Conservation (phyloP, 2,888 invertebrate species). For the Frankliniella intonsa region DNA sequence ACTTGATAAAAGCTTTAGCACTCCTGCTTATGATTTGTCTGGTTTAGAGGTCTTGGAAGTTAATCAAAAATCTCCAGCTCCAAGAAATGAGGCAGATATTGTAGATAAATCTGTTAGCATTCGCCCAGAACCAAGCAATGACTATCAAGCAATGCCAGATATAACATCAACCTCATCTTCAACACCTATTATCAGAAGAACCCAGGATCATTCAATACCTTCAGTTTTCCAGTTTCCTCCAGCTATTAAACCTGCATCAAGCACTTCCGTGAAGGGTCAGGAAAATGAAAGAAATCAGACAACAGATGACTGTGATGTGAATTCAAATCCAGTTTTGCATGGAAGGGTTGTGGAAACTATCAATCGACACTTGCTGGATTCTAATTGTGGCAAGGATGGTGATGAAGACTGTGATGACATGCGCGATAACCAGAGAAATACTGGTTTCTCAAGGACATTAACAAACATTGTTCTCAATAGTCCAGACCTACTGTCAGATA, state of each 20-base stretch:
- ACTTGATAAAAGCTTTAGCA: constrained; percentile 74
- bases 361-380: constrained; percentile 37
- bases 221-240: background rate
- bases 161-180: background rate
- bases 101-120: background rate
- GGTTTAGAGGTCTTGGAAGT: background rate
- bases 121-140: background rate
- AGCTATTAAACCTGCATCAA: background rate
- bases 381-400: constrained; percentile 34
- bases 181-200: background rate
- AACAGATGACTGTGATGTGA: constrained; percentile 27
- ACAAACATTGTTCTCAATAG: constrained; percentile 6
- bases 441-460: background rate
- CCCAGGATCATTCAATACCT: background rate
- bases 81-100: background rate
- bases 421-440: background rate
- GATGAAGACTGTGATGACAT: constrained; percentile 36
- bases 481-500: background rate
- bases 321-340: constrained; percentile 33
- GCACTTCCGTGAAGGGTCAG: background rate
- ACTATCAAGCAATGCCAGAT: background rate
- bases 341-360: constrained; percentile 39
- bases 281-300: constrained; percentile 34
- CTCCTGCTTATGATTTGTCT: constrained; percentile 70
- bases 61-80: background rate